phyloP scores from a whole-genome alignment of 2,797 vertebrate genomes.

The Chelon auratus region DNA sequence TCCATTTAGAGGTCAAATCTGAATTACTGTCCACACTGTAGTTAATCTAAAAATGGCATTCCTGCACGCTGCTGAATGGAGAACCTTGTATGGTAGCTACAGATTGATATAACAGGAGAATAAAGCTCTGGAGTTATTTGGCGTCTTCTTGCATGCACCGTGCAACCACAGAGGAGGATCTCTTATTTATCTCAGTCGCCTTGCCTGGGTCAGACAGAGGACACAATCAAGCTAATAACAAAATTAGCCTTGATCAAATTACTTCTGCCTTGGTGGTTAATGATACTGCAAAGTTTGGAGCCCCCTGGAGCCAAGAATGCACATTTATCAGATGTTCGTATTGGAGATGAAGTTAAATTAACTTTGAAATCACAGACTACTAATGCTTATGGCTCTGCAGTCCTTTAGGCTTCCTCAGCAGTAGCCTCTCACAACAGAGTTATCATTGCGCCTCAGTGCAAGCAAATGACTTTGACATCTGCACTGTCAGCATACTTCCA shows the following conservation, averaged over 20 bases:
- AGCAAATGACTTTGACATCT: slow-evolving; percentile 62
- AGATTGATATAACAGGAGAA: slow-evolving; percentile 16
- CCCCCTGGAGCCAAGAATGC: slow-evolving; percentile 64
- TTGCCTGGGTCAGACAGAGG: slow-evolving; percentile 69
- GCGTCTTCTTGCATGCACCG: slow-evolving; percentile 10
- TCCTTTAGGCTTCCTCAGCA: slow-evolving; percentile 54
- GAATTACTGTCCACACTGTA: neutral
- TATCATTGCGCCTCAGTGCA: slow-evolving; percentile 44
- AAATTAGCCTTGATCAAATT: slow-evolving; percentile 78
- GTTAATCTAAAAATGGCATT: slow-evolving; percentile 18
- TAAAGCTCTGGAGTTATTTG: slow-evolving; percentile 30
- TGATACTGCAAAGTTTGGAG: slow-evolving; percentile 73
- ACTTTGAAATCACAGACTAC: slow-evolving; percentile 61
- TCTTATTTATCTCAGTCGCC: slow-evolving; percentile 59
- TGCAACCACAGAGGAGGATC: slow-evolving; percentile 28
- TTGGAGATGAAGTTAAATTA: slow-evolving; percentile 65
- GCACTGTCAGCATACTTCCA: slow-evolving; percentile 57
- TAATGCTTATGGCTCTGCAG: slow-evolving; percentile 51
- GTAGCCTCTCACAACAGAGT: slow-evolving; percentile 43
- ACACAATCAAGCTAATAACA: slow-evolving; percentile 78
- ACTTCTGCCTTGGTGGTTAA: slow-evolving; percentile 76
- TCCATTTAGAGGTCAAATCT: neutral
- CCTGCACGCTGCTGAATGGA: slow-evolving; percentile 10
- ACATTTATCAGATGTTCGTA: slow-evolving; percentile 65
- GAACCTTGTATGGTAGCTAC: slow-evolving; percentile 16